Evolutionary conservation across 2,888 invertebrate species (phyloP), one percentile per base, ranked within the genome.

Genomic region (Dioctria linearis): DNA sequence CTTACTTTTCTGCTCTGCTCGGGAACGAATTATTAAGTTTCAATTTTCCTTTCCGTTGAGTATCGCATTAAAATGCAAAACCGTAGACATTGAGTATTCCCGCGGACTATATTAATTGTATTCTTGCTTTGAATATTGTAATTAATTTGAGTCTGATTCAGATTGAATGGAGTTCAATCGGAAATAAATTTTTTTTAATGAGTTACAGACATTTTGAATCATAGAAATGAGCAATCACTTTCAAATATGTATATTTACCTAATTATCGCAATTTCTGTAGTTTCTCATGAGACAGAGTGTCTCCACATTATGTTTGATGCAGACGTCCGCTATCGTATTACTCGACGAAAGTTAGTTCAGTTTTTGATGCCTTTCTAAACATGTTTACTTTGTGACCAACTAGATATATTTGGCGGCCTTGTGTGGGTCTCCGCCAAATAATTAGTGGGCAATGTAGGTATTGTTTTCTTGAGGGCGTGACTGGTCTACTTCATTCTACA

Each of bases 1-100:
- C 57, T 73, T 73, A 73, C 73, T 73, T 73, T 73, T 73, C 9
- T 43, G 51, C 2, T 42, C 37, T 11, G 4, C 54, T 11, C 54
- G 4, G 6, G 11, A 6, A 54, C 54, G 54, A 54, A n/a, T 54
- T 25, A 25, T 25, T 54, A 4, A 11, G 54, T n/a, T 54, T 54
- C 11, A 54, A 4, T 54, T 54, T 6, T 54, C 54, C n/a, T 46
- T 11, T n/a, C 54, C 54, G 54, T n/a, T 25, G 25, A 54, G 54
- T 54, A 54, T 8, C 49, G 2, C 6, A 39, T 61, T 61, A 5
- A 39, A 25, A 61, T 61, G 61, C 5, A 61, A 61, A 61, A 3
- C 8, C n/a, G 5, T n/a, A 61, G 25, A 61, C 13, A 8, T 46
- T 6, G 59, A n/a, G 59, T 25, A 8, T 2, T 59, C 3, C 11